phyloP scores from a whole-genome alignment of 1,140 invertebrate genomes.

The Drosophila carrolli region DNA sequence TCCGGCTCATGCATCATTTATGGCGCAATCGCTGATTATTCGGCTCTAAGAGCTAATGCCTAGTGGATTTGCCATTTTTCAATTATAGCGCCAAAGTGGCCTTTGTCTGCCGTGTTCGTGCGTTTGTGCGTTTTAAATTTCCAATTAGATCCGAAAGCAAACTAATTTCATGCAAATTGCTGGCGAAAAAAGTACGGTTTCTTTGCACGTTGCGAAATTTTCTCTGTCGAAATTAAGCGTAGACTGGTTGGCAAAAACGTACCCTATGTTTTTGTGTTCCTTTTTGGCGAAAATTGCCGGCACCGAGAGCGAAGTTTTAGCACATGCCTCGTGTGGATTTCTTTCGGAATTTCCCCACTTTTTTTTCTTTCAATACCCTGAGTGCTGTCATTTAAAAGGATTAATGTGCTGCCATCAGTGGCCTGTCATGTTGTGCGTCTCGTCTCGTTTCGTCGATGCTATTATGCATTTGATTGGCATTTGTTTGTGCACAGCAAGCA shows the following conservation, averaged over 20 bases:
- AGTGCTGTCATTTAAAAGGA: conserved; percentile 67
- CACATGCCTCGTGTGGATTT: conserved; percentile 37
- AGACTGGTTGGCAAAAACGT: conserved; percentile 22
- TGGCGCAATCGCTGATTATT: conserved; percentile 37
- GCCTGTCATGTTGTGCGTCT: conserved; percentile 49
- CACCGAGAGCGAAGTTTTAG: conserved; percentile 42
- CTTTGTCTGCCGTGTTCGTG: conserved; percentile 22
- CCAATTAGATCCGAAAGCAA: conserved; percentile 62
- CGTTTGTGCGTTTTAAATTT: conserved; percentile 54
- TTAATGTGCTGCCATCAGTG: conserved; percentile 72
- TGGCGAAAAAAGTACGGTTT: conserved; percentile 20
- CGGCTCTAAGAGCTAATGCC: conserved; percentile 37
- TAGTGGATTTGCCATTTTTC: conserved; percentile 46
- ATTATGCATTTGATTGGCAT: conserved; percentile 69
- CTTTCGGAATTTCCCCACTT: conserved; percentile 1
- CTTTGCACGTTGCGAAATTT: conserved; percentile 38
- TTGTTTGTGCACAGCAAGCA: conserved; percentile 69
- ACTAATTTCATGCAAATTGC: conserved; percentile 75
- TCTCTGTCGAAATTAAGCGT: conserved; percentile 44
- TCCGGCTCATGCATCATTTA: conserved; percentile 26
- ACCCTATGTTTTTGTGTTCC: background rate
- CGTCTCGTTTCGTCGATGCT: conserved; percentile 36
- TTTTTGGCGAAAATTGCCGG: conserved; percentile 35
- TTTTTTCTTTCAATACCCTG: conserved; percentile 1
- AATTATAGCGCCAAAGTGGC: conserved; percentile 48